phyloP scores from a whole-genome alignment of 2,888 invertebrate species.

The Ennomos erosarius region DNA sequence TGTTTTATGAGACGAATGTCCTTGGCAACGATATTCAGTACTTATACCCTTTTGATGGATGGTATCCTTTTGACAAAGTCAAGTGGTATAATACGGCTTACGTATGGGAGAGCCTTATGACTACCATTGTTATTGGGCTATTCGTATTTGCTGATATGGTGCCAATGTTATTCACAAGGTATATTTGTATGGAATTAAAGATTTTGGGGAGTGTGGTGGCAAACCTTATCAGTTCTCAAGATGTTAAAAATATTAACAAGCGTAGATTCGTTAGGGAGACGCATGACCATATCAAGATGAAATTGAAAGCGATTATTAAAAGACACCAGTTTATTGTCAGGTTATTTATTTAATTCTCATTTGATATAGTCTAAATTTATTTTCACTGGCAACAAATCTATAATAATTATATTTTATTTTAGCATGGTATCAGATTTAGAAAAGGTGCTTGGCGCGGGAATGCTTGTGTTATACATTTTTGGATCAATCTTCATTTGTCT shows the following conservation, averaged over 20 bases:
- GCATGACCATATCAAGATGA: conserved; percentile 50
- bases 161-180: conserved; percentile 59
- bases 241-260: conserved; percentile 49
- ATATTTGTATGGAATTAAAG: conserved; percentile 71
- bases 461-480: conserved; percentile 67
- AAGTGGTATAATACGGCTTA: conserved; percentile 68
- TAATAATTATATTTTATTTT: conserved; percentile 18
- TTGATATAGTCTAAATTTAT: not conserved
- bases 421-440: conserved; percentile 65
- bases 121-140: conserved; percentile 61
- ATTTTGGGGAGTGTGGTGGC: conserved; percentile 60
- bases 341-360: conserved; percentile 47
- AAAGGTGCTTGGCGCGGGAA: conserved; percentile 61
- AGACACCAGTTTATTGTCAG: conserved; percentile 59
- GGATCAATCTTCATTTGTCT: conserved; percentile 73
- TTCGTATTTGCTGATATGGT: conserved; percentile 62
- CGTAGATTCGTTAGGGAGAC: conserved; percentile 36
- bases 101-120: conserved; percentile 70
- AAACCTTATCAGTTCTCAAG: conserved; percentile 52
- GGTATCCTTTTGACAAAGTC: conserved; percentile 75
- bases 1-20: conserved; percentile 58
- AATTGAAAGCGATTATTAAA: conserved; percentile 60
- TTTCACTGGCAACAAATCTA: not conserved
- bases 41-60: conserved; percentile 71
- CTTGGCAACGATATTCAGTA: conserved; percentile 52